Base-by-base conservation (phyloP, 92 coral and sea anemone genomes). In the Phenganax stokvisi region DNA sequence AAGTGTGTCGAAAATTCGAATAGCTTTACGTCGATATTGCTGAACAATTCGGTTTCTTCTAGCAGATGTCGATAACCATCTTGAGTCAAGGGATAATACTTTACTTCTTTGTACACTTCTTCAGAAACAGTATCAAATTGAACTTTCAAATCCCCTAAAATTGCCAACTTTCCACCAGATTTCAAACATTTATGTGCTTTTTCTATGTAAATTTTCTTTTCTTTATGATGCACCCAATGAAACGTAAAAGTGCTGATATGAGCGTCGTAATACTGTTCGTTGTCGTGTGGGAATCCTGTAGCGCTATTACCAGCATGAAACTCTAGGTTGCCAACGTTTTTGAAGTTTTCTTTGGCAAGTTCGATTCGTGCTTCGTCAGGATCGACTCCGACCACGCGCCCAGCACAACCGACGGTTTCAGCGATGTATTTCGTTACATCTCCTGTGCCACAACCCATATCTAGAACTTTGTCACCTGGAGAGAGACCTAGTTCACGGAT, bases 391-490 rank as follows among this genome's bases (percentile, higher is more conserved):
- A 73, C 77, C 57, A 53, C 77, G 20, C 51, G 17, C 6, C 77
- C 77, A 54, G 10, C 59, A 17, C 17, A 11, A 8, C 77, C 77
- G 3, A 73, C 77, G 30, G 15, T 54, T 12, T 73, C 57, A 9
- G 56, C 56, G 29, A 73, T 47, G 20, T 51, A 73, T 47, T 17
- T 54, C 5, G 77, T 54, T 6, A 73, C 17, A 6, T 28, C 60
- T 51, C 77, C 77, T 8, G 77, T 73, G 10, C 77, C 77, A 16
- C 77, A 73, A 51, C 74, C 74, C 74, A 69, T n/a, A 69, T 69
- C 74, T 6, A 69, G 74, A 0, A 69, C 74, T 69, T 51, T 69
- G 55, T 30, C 74, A 7, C 74, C 74, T 51, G 7, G 12, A 17
- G 9, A 7, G 16, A 69, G 74, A 51, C 20, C 31, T 51, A 69